Evolutionary conservation across 2,888 invertebrate species (phyloP).

Genomic region (Eurytoma adleriae): DNA sequence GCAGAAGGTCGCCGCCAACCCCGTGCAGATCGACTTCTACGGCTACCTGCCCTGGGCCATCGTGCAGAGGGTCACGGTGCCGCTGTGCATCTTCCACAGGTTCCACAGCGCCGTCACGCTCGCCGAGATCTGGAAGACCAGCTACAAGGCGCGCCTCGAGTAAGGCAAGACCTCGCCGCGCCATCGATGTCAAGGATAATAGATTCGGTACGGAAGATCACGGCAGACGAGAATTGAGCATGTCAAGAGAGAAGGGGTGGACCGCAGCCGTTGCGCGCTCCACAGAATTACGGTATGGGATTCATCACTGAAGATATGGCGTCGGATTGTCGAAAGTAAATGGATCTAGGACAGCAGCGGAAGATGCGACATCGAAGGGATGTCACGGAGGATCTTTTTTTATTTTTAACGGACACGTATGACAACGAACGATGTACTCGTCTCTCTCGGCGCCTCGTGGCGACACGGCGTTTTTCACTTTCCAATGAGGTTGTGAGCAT

Average conservation of each 20-base stretch:
- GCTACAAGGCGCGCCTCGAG: conserved; percentile 93
- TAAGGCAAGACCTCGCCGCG: conserved; percentile 77
- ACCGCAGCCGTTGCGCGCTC: not conserved
- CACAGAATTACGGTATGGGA: conserved; percentile 12
- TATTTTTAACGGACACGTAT: not conserved
- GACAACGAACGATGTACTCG: conserved; percentile 55
- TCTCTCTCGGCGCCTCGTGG: conserved; percentile 39
- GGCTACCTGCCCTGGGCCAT: conserved; percentile 96
- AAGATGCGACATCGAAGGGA: not conserved
- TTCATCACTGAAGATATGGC: conserved; percentile 7
- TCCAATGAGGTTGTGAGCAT: conserved; percentile 20
- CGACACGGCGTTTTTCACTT: conserved; percentile 28
- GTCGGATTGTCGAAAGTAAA: conserved; percentile 7
- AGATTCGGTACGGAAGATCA: conserved; percentile 2
- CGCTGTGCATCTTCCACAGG: conserved; percentile 96
- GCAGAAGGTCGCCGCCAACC: conserved; percentile 94
- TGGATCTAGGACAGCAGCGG: not conserved
- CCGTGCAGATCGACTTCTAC: conserved; percentile 94
- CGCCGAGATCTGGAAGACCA: conserved; percentile 97
- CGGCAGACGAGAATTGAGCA: conserved; percentile 4
- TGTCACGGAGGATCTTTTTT: conserved; percentile 7
- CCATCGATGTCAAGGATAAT: no score
- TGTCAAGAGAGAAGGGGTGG: not conserved
- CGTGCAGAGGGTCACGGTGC: conserved; percentile 93
- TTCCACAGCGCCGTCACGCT: conserved; percentile 96